These are phyloP conservation scores for Spodoptera exigua DNA, from an alignment of 2,888 invertebrate species.

Conservation along the genomic window DNA sequence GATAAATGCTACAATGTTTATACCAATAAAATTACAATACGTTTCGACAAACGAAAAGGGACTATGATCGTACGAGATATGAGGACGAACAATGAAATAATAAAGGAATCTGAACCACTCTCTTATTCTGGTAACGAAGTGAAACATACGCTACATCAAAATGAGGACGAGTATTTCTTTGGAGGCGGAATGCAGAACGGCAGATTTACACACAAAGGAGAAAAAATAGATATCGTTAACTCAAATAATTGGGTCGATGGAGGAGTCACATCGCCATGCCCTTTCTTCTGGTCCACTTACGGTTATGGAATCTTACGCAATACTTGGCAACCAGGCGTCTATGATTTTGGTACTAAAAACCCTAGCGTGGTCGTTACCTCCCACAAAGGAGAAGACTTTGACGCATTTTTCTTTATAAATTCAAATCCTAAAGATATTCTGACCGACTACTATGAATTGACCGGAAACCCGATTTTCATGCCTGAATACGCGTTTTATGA, in stretches of 20 bases:
- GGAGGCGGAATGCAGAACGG: constrained; percentile 87
- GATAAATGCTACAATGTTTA: constrained; percentile 67
- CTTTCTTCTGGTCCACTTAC: constrained; percentile 83
- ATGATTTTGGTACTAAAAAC: constrained; percentile 75
- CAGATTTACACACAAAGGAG: constrained; percentile 80
- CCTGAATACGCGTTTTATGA: constrained; percentile 83
- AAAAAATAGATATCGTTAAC: constrained; percentile 76
- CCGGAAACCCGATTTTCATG: constrained; percentile 80
- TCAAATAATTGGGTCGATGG: constrained; percentile 81
- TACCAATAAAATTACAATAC: constrained; percentile 74
- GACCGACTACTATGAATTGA: constrained; percentile 81
- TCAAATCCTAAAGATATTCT: constrained; percentile 72
- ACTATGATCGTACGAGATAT: constrained; percentile 75
- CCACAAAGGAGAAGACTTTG: constrained; percentile 74
- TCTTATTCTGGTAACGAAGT: constrained; percentile 66
- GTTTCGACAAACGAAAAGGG: constrained; percentile 74
- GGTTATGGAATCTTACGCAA: constrained; percentile 83
- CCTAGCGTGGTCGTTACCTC: constrained; percentile 61
- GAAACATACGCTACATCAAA: constrained; percentile 73
- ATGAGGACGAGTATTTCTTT: constrained; percentile 76
- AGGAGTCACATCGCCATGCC: constrained; percentile 82
- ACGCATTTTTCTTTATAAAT: constrained; percentile 82
- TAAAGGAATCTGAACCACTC: constrained; percentile 73
- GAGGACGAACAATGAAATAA: constrained; percentile 72
- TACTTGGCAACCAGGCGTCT: constrained; percentile 80